Base-by-base conservation (phyloP, 1,140 invertebrate species). In the Portunus trituberculatus region DNA sequence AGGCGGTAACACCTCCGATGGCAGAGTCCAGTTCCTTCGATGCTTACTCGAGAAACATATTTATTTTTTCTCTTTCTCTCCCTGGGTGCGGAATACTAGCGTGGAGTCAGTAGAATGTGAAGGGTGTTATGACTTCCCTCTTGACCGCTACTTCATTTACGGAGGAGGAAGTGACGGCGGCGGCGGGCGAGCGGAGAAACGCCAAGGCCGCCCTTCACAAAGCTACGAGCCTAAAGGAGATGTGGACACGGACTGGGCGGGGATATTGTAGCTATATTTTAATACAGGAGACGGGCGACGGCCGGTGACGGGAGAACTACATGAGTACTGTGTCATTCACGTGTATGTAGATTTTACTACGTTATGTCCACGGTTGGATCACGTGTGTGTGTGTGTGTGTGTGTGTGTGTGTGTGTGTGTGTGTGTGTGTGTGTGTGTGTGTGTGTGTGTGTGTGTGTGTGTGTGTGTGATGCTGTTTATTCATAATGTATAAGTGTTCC, bases 31-130 rank as follows among this genome's bases (percentile, higher is more conserved):
- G 46, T 86, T 88, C 76, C 92, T 88, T 67, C 45, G 32, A 16
- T 29, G 84, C 92, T 93, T n/a, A 93, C 92, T 48, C 83, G 4
- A 93, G 32, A 86, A 86, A 93, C 31, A 93, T 52, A 29, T 93
- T 45, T 88, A 86, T 31, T 87, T 45, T 93, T 25, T 28, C 28
- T 32, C 25, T 59, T 3, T 45, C 32, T 92, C 28, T 86, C 14
- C 32, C 45, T 93, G 16, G 28, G 45, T 48, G 82, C 67, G 14
- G 29, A 76, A 16, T 83, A 25, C 14, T 46, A 10, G n/a, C 25
- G 14, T 4, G 16, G 25, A 32, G 52, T 32, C 59, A 31, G 12
- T 31, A n/a, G 25, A 14, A 28, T 67, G 52, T 59, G 20, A 10
- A 67, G 91, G 29, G 59, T 32, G 67, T 28, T 76, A 92, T 25